A percentile compares a stretch with the other conserved stretches of the same genome.
Conservation (phyloP, 1,140 invertebrate genomes). For the Stratiolaelaps scimitus region DNA sequence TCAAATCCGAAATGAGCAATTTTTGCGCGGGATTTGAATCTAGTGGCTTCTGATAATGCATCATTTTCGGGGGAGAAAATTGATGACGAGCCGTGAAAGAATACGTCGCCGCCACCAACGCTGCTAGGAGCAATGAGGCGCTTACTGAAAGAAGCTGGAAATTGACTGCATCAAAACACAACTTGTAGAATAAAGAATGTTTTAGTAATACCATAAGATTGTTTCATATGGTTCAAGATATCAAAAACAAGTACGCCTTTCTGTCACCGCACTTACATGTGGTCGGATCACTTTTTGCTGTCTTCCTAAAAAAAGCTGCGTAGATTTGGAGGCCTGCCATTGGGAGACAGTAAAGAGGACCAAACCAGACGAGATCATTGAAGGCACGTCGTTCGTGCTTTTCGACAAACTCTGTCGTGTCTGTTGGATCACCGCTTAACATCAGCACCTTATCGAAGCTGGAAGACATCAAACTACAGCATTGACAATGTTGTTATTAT, state of each 20-base stretch:
- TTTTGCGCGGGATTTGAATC: not conserved
- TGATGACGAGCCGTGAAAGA: not conserved
- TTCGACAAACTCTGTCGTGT: constrained; percentile 4
- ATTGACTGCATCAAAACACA: not conserved
- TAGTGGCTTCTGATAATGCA: too few species aligned
- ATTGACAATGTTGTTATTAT: not conserved
- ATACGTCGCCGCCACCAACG: not conserved
- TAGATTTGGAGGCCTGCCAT: constrained; percentile 2
- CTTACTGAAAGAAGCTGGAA: not conserved
- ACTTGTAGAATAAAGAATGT: not conserved
- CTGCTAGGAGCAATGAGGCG: not conserved
- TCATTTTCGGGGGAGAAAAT: not conserved
- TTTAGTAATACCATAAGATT: not conserved
- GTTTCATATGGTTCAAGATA: not conserved
- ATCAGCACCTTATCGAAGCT: not conserved
- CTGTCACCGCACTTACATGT: not conserved
- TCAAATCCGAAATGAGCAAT: not conserved
- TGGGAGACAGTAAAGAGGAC: not conserved
- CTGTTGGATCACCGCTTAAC: constrained; percentile 6
- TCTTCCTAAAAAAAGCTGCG: not conserved
- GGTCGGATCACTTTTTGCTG: not conserved
- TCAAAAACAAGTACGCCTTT: not conserved
- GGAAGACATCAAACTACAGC: not conserved
- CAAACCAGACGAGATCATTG: constrained; percentile 9
- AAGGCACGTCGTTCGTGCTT: not conserved